phyloP scores from a whole-genome alignment of 2,888 invertebrate species.

The Stenodema calcarata region DNA sequence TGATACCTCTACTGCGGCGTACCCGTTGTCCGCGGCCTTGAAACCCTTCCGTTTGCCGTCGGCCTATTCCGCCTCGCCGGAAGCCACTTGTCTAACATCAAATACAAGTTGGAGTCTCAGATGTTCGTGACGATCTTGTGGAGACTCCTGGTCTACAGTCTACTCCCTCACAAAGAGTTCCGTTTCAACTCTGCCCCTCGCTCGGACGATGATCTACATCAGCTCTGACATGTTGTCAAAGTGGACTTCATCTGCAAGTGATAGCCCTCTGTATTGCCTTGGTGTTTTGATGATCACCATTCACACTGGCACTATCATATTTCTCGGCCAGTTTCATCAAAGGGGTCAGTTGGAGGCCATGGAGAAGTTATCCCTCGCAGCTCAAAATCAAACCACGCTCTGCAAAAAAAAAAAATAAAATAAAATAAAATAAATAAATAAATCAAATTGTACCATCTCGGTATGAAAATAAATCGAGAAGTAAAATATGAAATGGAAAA shows the following conservation, averaged over 20 bases:
- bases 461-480: too few species aligned
- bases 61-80: constrained; percentile 63
- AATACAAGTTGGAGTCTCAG: constrained; percentile 52
- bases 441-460: too few species aligned
- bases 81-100: constrained; percentile 59
- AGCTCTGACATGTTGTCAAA: constrained; percentile 49
- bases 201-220: constrained; percentile 69
- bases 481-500: too few species aligned
- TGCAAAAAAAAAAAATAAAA: too few species aligned
- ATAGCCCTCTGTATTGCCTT: constrained; percentile 38
- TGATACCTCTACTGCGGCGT: constrained; percentile 89
- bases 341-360: constrained; percentile 78
- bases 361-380: constrained; percentile 62
- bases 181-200: constrained; percentile 84
- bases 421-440: too few species aligned
- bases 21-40: constrained; percentile 79
- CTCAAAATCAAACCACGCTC: constrained; percentile 37
- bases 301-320: constrained; percentile 62
- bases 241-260: constrained; percentile 49
- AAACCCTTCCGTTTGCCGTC: constrained; percentile 68
- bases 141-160: constrained; percentile 70
- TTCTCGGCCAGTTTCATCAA: constrained; percentile 81
- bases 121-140: constrained; percentile 67
- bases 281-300: constrained; percentile 50
- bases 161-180: constrained; percentile 91